These are phyloP conservation scores for Lepidocyrtoides sp. DNA, from an alignment of 2,888 invertebrate genomes.

Conservation along the genomic window DNA sequence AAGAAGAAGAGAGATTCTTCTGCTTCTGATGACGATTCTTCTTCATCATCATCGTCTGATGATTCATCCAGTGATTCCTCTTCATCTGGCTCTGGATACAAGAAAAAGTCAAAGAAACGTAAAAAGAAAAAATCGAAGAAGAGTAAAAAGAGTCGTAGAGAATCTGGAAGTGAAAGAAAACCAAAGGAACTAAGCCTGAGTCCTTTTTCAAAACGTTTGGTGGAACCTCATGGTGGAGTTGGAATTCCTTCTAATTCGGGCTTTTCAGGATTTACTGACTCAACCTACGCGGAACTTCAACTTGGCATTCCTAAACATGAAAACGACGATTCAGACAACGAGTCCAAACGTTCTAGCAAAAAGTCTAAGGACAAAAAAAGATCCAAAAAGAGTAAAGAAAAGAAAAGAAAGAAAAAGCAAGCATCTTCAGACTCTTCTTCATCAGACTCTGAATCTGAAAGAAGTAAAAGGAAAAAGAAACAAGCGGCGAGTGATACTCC, in stretches of 20 bases:
- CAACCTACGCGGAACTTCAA: slow-evolving; percentile 80
- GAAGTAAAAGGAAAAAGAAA: slow-evolving; percentile 79
- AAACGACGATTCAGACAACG: slow-evolving; percentile 57
- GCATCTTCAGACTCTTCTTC: slow-evolving; percentile 80
- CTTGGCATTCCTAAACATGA: slow-evolving; percentile 75
- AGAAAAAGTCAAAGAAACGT: slow-evolving; percentile 88
- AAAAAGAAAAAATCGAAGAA: slow-evolving; percentile 90
- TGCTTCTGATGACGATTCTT: slow-evolving; percentile 76
- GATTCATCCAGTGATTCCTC: slow-evolving; percentile 75
- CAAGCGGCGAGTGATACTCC: background rate
- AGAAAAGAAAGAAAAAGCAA: slow-evolving; percentile 80
- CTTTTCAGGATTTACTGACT: slow-evolving; percentile 75
- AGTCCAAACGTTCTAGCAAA: slow-evolving; percentile 72
- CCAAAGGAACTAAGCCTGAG: slow-evolving; percentile 88
- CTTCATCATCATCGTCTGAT: slow-evolving; percentile 78
- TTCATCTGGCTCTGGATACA: slow-evolving; percentile 73
- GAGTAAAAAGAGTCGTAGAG: slow-evolving; percentile 89
- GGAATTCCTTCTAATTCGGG: slow-evolving; percentile 55
- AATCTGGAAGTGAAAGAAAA: slow-evolving; percentile 88
- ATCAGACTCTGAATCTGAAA: slow-evolving; percentile 78
- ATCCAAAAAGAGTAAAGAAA: slow-evolving; percentile 83
- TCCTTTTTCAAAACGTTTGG: slow-evolving; percentile 83
- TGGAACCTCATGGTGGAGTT: slow-evolving; percentile 67
- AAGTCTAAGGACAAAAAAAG: slow-evolving; percentile 82
- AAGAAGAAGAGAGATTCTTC: slow-evolving; percentile 88